Evolutionary conservation across 2,888 invertebrate species (phyloP).

Genomic region (Labia minor): DNA sequence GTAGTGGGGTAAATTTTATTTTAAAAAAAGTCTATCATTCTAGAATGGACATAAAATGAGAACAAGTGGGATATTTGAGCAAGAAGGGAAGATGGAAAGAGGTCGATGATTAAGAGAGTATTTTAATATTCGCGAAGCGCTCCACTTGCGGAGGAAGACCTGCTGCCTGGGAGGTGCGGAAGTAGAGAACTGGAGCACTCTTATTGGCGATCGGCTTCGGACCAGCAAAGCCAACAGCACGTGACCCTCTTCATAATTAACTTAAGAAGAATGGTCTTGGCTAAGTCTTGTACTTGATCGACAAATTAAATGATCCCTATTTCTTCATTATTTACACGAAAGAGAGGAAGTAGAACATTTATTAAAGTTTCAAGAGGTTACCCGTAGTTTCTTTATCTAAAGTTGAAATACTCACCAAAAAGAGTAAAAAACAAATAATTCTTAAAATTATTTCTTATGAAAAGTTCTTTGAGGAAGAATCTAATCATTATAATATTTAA

Average conservation of each 20-base stretch:
- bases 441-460: no score
- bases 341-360: no score
- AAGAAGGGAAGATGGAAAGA: neutral
- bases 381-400: no score
- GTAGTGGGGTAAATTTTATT: no score
- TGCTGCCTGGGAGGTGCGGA: neutral
- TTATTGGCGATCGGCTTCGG: neutral
- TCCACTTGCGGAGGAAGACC: neutral
- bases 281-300: neutral
- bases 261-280: neutral
- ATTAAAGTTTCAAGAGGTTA: no score
- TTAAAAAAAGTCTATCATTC: no score
- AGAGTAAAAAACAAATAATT: no score
- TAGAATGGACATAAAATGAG: neutral
- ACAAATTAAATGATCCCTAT: conserved; percentile 3
- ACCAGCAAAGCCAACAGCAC: neutral
- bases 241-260: neutral
- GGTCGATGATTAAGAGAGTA: neutral
- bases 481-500: no score
- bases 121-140: neutral
- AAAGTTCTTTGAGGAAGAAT: no score
- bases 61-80: neutral
- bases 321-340: neutral
- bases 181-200: neutral
- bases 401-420: no score